These are phyloP conservation scores for Perca flavescens DNA, from an alignment of 2,113 vertebrate species.

Conservation along the genomic window DNA sequence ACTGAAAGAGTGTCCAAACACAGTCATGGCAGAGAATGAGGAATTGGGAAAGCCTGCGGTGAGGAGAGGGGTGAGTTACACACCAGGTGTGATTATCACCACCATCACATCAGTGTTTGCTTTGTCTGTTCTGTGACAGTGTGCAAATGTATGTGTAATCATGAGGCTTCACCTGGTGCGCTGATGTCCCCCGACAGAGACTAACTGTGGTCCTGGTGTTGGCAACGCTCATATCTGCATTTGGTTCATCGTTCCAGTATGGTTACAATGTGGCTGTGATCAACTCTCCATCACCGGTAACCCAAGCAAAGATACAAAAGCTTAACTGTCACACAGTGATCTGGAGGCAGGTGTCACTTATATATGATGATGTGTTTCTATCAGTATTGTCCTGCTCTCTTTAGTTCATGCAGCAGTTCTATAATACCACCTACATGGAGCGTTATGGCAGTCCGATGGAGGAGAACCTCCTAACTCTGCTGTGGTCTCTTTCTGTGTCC, in stretches of 20 bases:
- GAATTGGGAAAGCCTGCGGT: conserved; percentile 47
- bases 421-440: conserved; percentile 84
- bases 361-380: neutral
- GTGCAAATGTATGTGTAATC: conserved; percentile 4
- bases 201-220: conserved; percentile 84
- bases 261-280: conserved; percentile 94
- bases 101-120: neutral
- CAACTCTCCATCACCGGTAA: conserved; percentile 91
- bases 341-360: neutral
- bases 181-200: conserved; percentile 80
- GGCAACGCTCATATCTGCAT: conserved; percentile 86
- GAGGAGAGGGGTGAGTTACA: conserved; percentile 78
- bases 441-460: conserved; percentile 66
- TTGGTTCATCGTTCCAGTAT: conserved; percentile 98
- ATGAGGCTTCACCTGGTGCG: neutral
- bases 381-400: conserved; percentile 17
- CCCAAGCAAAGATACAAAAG: neutral
- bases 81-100: neutral
- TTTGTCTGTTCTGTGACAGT: neutral
- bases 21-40: conserved; percentile 57
- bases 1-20: conserved; percentile 13
- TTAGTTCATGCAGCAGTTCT: conserved; percentile 92
- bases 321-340: neutral
- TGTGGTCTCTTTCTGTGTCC: conserved; percentile 95
- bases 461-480: conserved; percentile 74